phyloP scores from a whole-genome alignment of 1,140 invertebrate species.

The Macrobrachium rosenbergii region DNA sequence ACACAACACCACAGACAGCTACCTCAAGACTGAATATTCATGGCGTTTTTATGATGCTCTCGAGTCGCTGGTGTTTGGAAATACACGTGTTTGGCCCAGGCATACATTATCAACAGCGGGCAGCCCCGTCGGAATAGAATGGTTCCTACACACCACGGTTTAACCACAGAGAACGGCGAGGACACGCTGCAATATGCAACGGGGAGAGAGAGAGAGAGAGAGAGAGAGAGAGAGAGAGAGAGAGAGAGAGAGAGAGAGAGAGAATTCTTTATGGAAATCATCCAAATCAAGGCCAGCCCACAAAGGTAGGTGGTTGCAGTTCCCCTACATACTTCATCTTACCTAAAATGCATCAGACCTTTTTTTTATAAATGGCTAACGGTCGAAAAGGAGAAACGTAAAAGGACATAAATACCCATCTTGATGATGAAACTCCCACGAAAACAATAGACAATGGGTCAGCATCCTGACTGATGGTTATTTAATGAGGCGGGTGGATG shows the following conservation, averaged over 20 bases:
- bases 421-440: too few relatives aligned
- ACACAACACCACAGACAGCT: neutral
- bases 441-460: too few relatives aligned
- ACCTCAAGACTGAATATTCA: constrained; percentile 21
- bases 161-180: constrained; percentile 1
- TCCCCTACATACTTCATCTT: too few relatives aligned
- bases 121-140: neutral
- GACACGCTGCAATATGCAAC: too few relatives aligned
- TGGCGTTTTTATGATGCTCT: constrained; percentile 20
- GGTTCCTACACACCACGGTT: neutral
- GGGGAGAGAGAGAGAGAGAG: neutral
- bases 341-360: too few relatives aligned
- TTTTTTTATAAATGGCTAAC: too few relatives aligned
- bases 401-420: neutral
- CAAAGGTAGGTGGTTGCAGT: too few relatives aligned
- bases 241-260: neutral
- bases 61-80: constrained; percentile 22
- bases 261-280: neutral
- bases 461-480: too few relatives aligned
- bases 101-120: constrained; percentile 1
- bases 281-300: neutral
- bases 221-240: neutral
- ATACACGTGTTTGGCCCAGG: constrained; percentile 11
- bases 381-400: too few relatives aligned
- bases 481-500: too few relatives aligned